phyloP scores from a whole-genome alignment of 2,113 vertebrate genomes.

The Perca fluviatilis region DNA sequence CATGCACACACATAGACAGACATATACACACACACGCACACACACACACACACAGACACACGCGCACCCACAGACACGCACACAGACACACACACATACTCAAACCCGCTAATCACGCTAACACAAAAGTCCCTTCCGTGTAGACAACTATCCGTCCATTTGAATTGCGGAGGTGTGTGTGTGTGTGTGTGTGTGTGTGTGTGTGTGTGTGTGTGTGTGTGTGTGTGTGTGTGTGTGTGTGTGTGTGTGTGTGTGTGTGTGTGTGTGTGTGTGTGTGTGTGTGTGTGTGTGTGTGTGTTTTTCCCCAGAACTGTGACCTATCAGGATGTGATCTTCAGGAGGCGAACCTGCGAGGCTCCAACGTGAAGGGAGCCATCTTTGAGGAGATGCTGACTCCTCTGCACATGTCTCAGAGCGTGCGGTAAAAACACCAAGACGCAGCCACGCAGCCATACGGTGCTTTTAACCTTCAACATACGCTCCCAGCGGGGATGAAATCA shows the following conservation, averaged over 20 bases:
- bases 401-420: slow-evolving; percentile 98
- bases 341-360: slow-evolving; percentile 94
- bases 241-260: no score
- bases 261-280: no score
- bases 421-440: slow-evolving; percentile 78
- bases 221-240: not conserved
- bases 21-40: not conserved
- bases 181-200: no score
- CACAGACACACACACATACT: not conserved
- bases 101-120: no score
- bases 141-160: no score
- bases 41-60: not conserved
- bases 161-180: no score
- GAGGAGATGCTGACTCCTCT: slow-evolving; percentile 97
- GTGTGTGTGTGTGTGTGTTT: not conserved
- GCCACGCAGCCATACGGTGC: not conserved
- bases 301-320: slow-evolving; percentile 92
- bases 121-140: no score
- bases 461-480: not conserved
- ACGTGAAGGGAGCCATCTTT: slow-evolving; percentile 97
- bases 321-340: slow-evolving; percentile 97
- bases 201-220: no score
- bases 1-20: not conserved
- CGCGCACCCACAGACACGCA: not conserved
- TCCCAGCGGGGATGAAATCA: not conserved